Evolutionary conservation across 2,797 vertebrate species (phyloP).

Genomic region (Trachurus trachurus): DNA sequence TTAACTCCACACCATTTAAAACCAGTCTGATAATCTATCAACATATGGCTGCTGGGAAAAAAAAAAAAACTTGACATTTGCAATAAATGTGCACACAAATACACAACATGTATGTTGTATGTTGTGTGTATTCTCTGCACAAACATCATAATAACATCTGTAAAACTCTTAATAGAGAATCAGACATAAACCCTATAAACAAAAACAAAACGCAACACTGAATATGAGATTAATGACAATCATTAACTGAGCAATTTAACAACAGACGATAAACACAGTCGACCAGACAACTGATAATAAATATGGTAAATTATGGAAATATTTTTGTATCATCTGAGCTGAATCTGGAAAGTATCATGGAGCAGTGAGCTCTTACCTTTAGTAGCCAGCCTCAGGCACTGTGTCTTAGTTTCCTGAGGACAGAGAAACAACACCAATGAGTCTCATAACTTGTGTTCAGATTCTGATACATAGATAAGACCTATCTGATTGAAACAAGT

Average conservation of each 20-base stretch:
- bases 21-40: conserved; percentile 74
- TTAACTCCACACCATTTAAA: conserved; percentile 68
- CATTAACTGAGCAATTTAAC: neutral
- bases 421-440: conserved; percentile 53
- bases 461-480: neutral
- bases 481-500: neutral
- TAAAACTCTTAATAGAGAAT: conserved; percentile 35
- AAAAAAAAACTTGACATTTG: conserved; percentile 56
- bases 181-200: neutral
- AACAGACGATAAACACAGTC: neutral
- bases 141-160: conserved; percentile 33
- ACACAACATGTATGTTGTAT: conserved; percentile 9
- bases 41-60: conserved; percentile 69
- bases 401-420: conserved; percentile 97
- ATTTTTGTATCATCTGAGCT: neutral
- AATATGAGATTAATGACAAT: conserved; percentile 18
- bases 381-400: conserved; percentile 97
- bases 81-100: conserved; percentile 19
- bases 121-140: conserved; percentile 31
- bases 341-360: neutral
- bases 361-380: conserved; percentile 92
- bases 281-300: conserved; percentile 1
- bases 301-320: neutral
- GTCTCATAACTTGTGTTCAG: neutral
- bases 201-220: neutral